Percentiles rank a stretch among this genome's conserved stretches.
Evolutionary conservation across 2,797 vertebrate genomes (phyloP).

Genomic region (Okamejei kenojei): DNA sequence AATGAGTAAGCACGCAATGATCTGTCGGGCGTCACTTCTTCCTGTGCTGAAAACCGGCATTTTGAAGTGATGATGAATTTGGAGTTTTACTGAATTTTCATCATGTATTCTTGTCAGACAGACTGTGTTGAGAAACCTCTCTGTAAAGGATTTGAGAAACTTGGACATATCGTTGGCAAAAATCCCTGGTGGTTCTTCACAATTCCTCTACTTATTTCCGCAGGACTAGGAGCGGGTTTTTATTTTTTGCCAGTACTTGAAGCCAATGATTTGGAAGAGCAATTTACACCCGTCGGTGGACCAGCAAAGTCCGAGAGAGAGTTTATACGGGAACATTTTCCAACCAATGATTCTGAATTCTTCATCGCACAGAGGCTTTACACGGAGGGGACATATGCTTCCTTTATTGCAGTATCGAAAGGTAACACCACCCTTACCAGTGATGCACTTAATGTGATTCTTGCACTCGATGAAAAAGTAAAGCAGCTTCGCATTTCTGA

Average conservation of each 20-base stretch:
- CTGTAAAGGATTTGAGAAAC: slow-evolving; percentile 47
- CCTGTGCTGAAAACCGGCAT: neutral
- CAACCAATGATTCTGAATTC: slow-evolving; percentile 44
- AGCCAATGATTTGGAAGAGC: slow-evolving; percentile 61
- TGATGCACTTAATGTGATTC: neutral
- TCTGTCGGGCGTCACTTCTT: no score
- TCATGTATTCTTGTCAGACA: slow-evolving; percentile 49
- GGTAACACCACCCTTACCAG: neutral
- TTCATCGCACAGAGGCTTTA: slow-evolving; percentile 64
- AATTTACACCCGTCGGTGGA: slow-evolving; percentile 67
- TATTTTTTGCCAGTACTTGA: slow-evolving; percentile 48
- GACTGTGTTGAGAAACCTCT: slow-evolving; percentile 56
- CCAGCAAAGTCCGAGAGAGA: slow-evolving; percentile 66
- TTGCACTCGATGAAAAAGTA: neutral
- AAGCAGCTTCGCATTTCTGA: neutral
- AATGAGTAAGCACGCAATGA: no score
- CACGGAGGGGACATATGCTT: slow-evolving; percentile 54
- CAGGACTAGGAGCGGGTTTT: slow-evolving; percentile 61
- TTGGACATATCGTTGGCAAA: slow-evolving; percentile 57
- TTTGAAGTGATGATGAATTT: neutral
- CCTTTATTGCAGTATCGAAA: neutral
- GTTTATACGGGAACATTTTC: slow-evolving; percentile 58
- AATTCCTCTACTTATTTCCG: slow-evolving; percentile 54
- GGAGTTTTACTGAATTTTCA: neutral
- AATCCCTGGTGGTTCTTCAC: slow-evolving; percentile 63